Base-by-base conservation (phyloP, 2,888 invertebrate genomes). In the Metopia argyrocephala region DNA sequence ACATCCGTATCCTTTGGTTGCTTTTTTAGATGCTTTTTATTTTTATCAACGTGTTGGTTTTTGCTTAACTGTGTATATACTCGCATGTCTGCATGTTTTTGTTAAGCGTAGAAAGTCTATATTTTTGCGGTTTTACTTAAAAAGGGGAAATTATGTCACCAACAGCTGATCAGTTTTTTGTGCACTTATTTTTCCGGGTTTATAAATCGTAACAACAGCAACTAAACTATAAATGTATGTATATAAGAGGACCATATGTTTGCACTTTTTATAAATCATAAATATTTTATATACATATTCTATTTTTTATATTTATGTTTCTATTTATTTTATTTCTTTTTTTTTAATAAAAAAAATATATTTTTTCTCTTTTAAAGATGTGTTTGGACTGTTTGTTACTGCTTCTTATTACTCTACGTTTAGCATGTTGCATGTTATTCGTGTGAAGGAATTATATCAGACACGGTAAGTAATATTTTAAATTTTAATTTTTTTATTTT, bases 261-360 rank as follows among this genome's bases (percentile, higher is more conserved):
- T 61, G 62, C 66, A 61, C 71, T 79, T 76, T 79, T 56, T 70
- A 76, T 71, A 76, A 66, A 71, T 76, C 62, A 79, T 79, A 79
- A 75, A 79, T 79, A 79, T 76, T 71, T 79, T 70, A 75, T 75
- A 69, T 31, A 65, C 64, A 65, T 73, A 21, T 48, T 27, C 25
- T 25, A 5, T 21, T 31, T 21, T 46, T n/a, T n/a, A n/a, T n/a
- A n/a, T n/a, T n/a, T n/a, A n/a, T 7, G 3, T 46, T 27, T 23
- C 27, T 45, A 1, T 15, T 5, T 48, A n/a, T n/a, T 7, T 2
- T 31, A 3, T 27, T 56, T 15, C 38, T 48, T 31, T 15, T 18
- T 45, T n/a, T 23, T 70, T 45, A 45, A 52, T 50, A 20, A n/a
- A n/a, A n/a, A n/a, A n/a, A n/a, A n/a, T n/a, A n/a, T n/a, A n/a